Evolutionary conservation across 2,113 vertebrate genomes (phyloP), one percentile per base, ranked within the genome.

Genomic region (Rousettus leschenaultii): DNA sequence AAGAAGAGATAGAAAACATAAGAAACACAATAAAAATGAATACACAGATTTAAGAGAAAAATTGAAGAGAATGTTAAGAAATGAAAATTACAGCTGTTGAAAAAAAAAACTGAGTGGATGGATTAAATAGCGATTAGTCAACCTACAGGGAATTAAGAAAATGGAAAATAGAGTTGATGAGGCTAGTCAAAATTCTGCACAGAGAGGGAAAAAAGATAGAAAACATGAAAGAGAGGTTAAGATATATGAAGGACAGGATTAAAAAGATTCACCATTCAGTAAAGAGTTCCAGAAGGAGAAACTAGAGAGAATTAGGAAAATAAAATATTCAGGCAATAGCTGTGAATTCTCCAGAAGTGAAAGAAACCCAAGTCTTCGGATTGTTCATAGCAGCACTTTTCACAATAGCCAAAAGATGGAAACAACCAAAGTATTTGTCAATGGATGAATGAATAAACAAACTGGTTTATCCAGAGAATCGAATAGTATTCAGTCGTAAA

Each of bases 141-240:
- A 73, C 9, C 57, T 79, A 89, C 16, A 92, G 73, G 86, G 73
- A 86, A 86, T 65, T 70, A 70, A 35, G 63, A n/a, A 94, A 66
- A 48, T 73, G 22, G 24, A 61, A 89, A 92, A 66, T 28, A 59
- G 66, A 43, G 48, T 63, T 77, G 66, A 82, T 51, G 53, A 86
- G 16, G 22, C 35, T 71, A 53, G 45, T 66, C 8, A 40, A 40
- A 66, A 74, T 61, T 92, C 33, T 65, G 14, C 24, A 74, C 6
- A 77, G 24, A 89, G 51, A 82, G 30, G 40, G 16, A 40, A 86
- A 85, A 80, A 94, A 77, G 30, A 77, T 48, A 14, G 63, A 78
- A 95, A 96, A 57, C 65, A 40, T 35, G n/a, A 85, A 74, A 94
- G 33, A 38, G 74, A 90, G 18, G 24, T 65, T 71, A 86, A 86